phyloP scores from a whole-genome alignment of 92 coral and sea anemone genomes.

The Bergia sp. region DNA sequence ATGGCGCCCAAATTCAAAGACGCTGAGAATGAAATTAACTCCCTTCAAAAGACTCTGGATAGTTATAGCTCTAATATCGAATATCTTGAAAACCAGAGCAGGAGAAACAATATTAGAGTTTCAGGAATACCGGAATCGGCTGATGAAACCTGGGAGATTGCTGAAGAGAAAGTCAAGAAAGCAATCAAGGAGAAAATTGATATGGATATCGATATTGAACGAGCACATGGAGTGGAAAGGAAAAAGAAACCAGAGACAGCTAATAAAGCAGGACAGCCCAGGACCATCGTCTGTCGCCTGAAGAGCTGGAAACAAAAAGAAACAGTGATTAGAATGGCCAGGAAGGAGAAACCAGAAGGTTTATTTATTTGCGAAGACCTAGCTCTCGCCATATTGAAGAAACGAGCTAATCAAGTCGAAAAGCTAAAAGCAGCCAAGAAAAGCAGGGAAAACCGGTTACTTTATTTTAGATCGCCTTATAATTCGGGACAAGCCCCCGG shows the following conservation, averaged over 20 bases:
- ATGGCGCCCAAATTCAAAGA: not conserved
- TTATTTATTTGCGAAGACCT: conserved; percentile 38
- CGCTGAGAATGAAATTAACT: too few species aligned
- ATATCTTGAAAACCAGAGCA: conserved; percentile 39
- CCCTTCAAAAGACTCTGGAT: not conserved
- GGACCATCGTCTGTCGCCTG: conserved; percentile 15
- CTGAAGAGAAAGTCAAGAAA: conserved; percentile 41
- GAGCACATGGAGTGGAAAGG: conserved; percentile 50
- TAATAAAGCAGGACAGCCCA: not conserved
- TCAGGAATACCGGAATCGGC: conserved; percentile 50
- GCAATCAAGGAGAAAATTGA: conserved; percentile 31
- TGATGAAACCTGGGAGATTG: conserved; percentile 39
- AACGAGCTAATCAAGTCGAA: conserved; percentile 7
- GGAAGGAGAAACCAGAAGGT: conserved; percentile 3
- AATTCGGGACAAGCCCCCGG: conserved; percentile 13
- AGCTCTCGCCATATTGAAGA: conserved; percentile 19
- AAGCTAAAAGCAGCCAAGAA: not conserved
- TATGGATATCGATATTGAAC: conserved; percentile 45
- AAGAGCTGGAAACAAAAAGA: conserved; percentile 34
- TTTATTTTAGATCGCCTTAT: conserved; percentile 1
- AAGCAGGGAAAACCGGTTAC: not conserved
- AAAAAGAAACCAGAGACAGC: not conserved
- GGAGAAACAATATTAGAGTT: conserved; percentile 48
- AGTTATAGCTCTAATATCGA: conserved; percentile 16
- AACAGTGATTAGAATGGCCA: not conserved